Percentiles rank a stretch among this genome's conserved stretches.
phyloP scores from a whole-genome alignment of 2,888 invertebrate genomes.

The Acronicta alni region DNA sequence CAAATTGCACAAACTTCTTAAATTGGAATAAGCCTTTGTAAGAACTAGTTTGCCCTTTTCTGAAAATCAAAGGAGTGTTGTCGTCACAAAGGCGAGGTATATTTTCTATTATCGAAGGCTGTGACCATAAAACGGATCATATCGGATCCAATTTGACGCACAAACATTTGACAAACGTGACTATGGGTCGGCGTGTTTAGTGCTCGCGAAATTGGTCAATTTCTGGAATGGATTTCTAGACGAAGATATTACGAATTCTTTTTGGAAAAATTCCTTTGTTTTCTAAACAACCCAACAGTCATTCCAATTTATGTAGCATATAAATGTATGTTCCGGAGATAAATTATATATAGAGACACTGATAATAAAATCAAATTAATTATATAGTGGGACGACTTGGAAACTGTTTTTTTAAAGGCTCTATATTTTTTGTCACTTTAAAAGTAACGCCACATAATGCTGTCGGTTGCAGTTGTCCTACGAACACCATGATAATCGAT shows the following conservation, averaged over 20 bases:
- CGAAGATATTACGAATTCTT: slow-evolving; percentile 16
- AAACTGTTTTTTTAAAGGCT: too few relatives aligned
- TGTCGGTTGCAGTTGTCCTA: too few relatives aligned
- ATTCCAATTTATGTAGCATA: background rate
- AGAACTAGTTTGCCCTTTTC: slow-evolving; percentile 46
- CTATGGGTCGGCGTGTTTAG: slow-evolving; percentile 35
- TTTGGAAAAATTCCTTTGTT: slow-evolving; percentile 2
- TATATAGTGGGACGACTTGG: too few relatives aligned
- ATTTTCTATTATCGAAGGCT: slow-evolving; percentile 48
- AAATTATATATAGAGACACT: too few relatives aligned
- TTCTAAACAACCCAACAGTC: background rate
- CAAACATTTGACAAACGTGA: slow-evolving; percentile 57
- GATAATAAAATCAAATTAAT: too few relatives aligned
- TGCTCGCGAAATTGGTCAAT: slow-evolving; percentile 37
- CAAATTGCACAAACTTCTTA: slow-evolving; percentile 45
- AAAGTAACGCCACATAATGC: too few relatives aligned
- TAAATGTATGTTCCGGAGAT: too few relatives aligned
- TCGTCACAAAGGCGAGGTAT: slow-evolving; percentile 40
- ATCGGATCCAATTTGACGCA: slow-evolving; percentile 52
- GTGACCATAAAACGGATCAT: slow-evolving; percentile 52
- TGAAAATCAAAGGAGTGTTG: slow-evolving; percentile 37
- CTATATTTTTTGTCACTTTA: too few relatives aligned
- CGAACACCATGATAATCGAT: too few relatives aligned
- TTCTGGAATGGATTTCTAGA: slow-evolving; percentile 14
- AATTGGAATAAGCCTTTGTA: slow-evolving; percentile 40